Conservation (phyloP, 2,113 vertebrate genomes). For the Phalacrocorax aristotelis region DNA sequence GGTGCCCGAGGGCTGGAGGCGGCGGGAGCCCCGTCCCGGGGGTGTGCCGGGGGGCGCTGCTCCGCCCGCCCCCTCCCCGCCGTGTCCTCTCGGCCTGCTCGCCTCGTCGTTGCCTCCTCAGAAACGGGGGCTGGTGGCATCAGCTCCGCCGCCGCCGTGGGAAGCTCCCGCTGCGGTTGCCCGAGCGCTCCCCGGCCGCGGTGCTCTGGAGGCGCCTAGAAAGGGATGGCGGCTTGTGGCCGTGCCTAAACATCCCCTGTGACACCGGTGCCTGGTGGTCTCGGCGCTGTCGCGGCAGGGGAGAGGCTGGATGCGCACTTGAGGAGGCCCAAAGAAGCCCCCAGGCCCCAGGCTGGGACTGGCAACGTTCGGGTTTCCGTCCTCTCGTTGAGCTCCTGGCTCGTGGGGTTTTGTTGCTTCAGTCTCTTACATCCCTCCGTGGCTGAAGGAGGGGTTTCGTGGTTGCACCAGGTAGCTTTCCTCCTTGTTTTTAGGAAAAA, state of each 20-base stretch:
- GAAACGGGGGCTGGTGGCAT: not conserved
- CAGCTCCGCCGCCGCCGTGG: not conserved
- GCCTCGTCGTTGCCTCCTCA: not conserved
- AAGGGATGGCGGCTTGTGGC: not conserved
- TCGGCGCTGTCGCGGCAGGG: not conserved
- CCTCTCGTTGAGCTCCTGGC: too few relatives aligned
- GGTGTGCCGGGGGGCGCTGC: not conserved
- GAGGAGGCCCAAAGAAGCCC: not conserved
- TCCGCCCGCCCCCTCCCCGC: not conserved
- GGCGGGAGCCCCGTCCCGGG: too few relatives aligned
- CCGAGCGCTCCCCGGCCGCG: not conserved
- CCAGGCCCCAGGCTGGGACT: not conserved
- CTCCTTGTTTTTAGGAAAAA: not conserved
- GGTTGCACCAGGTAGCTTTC: not conserved
- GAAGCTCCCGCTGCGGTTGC: not conserved
- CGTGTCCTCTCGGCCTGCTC: too few relatives aligned
- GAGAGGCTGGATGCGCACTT: accelerated
- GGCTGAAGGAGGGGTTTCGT: too few relatives aligned
- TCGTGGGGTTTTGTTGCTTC: not conserved
- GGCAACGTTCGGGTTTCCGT: accelerated
- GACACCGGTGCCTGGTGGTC: not conserved
- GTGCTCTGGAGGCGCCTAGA: not conserved
- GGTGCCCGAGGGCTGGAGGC: too few relatives aligned
- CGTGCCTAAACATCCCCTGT: accelerated
- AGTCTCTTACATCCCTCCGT: too few relatives aligned